Percentiles rank a stretch among this genome's conserved stretches.
Evolutionary conservation across 2,888 invertebrate genomes (phyloP).

Genomic region (Thera obeliscata): DNA sequence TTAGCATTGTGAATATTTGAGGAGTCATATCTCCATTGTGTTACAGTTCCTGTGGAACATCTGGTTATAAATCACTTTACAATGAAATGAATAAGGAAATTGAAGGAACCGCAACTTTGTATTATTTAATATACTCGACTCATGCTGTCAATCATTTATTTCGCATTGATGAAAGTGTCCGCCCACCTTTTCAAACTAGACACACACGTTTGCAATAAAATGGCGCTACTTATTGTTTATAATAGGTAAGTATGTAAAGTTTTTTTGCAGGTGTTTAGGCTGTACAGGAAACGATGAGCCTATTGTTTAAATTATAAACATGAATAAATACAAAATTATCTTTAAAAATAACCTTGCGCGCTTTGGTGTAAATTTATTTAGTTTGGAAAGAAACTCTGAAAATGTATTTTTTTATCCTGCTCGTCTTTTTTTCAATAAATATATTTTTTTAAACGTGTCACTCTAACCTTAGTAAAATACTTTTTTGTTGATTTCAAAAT

Average conservation of each 20-base stretch:
- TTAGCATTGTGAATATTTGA: constrained; percentile 40
- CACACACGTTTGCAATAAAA: constrained; percentile 2
- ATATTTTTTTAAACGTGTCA: too few species aligned
- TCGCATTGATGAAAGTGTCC: constrained; percentile 64
- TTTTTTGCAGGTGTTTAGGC: not conserved
- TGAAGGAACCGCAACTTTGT: constrained; percentile 58
- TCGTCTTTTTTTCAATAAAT: too few species aligned
- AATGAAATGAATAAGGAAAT: constrained; percentile 54
- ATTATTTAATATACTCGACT: constrained; percentile 47
- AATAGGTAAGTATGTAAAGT: not conserved
- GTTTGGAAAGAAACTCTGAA: not conserved
- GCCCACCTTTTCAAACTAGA: constrained; percentile 59
- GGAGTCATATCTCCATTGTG: constrained; percentile 52
- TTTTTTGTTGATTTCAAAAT: not conserved
- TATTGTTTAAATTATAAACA: too few species aligned
- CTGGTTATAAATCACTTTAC: constrained; percentile 58
- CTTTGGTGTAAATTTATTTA: too few species aligned
- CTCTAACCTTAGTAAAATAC: not conserved
- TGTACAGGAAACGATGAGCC: not conserved
- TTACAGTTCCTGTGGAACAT: constrained; percentile 50
- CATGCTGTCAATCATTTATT: constrained; percentile 71
- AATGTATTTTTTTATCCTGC: not conserved
- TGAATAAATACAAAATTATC: too few species aligned
- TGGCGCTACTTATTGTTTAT: constrained; percentile 1
- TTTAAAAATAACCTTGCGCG: too few species aligned